phyloP scores from a whole-genome alignment of 2,113 vertebrate species.

The Scomber scombrus region DNA sequence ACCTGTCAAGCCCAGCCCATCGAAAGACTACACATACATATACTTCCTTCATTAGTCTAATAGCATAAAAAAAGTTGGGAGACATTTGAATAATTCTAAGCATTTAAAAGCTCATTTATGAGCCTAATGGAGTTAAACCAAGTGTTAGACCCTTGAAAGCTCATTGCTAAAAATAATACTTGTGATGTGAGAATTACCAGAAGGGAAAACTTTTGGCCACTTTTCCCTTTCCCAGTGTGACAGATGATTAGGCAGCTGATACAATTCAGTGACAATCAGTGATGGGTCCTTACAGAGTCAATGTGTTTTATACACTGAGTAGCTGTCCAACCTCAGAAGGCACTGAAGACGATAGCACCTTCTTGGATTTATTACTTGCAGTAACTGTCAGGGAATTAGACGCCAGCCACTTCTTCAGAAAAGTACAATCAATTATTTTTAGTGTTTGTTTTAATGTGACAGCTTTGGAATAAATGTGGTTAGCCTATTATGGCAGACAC shows the following conservation, averaged over 20 bases:
- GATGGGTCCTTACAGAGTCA: constrained; percentile 23
- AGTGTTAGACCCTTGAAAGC: constrained; percentile 46
- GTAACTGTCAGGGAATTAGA: constrained; percentile 13
- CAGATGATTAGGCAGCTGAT: constrained; percentile 67
- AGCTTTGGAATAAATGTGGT: not conserved
- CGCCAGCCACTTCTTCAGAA: not conserved
- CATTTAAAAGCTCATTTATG: constrained; percentile 79
- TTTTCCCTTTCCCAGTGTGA: constrained; percentile 54
- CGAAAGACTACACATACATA: not conserved
- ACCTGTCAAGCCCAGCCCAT: constrained; percentile 54
- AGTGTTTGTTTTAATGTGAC: constrained; percentile 3
- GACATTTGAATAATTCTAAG: constrained; percentile 64
- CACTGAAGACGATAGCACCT: not conserved
- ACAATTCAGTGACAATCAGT: constrained; percentile 31
- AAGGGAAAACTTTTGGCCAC: constrained; percentile 40
- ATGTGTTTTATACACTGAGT: constrained; percentile 30
- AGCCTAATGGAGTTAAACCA: constrained; percentile 73
- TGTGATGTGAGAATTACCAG: constrained; percentile 43
- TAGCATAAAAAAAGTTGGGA: constrained; percentile 34
- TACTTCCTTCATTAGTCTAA: constrained; percentile 59
- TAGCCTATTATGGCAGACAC: not conserved
- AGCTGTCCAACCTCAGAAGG: not conserved
- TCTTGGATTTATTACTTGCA: constrained; percentile 13
- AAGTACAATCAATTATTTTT: constrained; percentile 11
- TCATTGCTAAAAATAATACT: constrained; percentile 69